Evolutionary conservation across 2,888 invertebrate genomes (phyloP), one percentile per base, ranked within the genome.

Genomic region (Drosophila greeni): DNA sequence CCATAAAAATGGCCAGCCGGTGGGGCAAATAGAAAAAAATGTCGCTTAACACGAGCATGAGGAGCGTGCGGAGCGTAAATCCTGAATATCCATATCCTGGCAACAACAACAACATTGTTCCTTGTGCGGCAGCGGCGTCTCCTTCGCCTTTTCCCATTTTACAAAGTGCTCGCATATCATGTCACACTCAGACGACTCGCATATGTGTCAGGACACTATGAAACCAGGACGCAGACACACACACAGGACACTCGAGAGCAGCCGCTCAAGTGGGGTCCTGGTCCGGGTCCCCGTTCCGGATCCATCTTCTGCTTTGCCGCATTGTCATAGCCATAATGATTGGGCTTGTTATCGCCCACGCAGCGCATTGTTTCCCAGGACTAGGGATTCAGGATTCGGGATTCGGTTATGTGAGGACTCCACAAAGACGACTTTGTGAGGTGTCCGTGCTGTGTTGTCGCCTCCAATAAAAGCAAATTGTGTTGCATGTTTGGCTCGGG

Each of bases 91-190:
- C 82, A 82, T 80, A 80, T 82, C 76, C 76, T 72, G 74, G 72
- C 45, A 12, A 4, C 67, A 5, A 24, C 42, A 42, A 77, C 82
- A 43, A 77, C 79, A 82, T 73, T 72, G 76, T 75, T 77, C 58
- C 58, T 45, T 58, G 29, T 42, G 42, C 23, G 29, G 16, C 40
- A 37, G 58, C 48, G 23, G 18, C 40, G 48, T 56, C 48, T 70
- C 74, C 71, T 82, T 73, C 51, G 26, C 65, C 62, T 75, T 84
- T 79, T 85, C 73, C 76, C 76, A 85, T 81, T 81, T 76, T 73
- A 78, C 75, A 85, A 85, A 85, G 85, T 86, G 86, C 83, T 86
- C 84, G 76, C 82, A 85, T 83, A 86, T 85, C 78, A 83, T 86
- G 86, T 85, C 86, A 84, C 70, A 78, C 70, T 76, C 86, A 86